Evolutionary conservation across 2,797 vertebrate genomes (phyloP), one percentile per base, ranked within the genome.

Genomic region (Phrynocephalus guinanensis): DNA sequence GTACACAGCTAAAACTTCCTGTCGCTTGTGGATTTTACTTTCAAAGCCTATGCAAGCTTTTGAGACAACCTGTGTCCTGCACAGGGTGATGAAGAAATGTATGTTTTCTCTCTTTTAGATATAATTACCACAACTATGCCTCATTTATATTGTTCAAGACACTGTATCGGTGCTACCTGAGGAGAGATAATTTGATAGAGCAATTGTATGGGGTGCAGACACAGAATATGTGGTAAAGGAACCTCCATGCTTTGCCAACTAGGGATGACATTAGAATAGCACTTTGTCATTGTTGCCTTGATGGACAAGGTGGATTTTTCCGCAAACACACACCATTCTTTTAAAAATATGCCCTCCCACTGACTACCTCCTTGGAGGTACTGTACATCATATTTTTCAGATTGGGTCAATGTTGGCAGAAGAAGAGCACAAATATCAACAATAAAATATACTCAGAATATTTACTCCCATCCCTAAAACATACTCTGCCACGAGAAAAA

Each of bases 1-100:
- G 72, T 15, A 85, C 71, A 89, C 1, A 89, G 79, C 10, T 83
- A 86, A 89, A 82, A 22, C 48, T 79, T 60, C 66, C 28, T 2
- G 15, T 88, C 89, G 87, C 50, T 68, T 26, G 38, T 20, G 79
- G 72, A 85, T 91, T 91, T 82, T 88, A 48, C 22, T 68, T 91
- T 83, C 91, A 72, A 13, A 20, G 80, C 30, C 89, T 20, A 68
- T 20, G 26, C 50, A 90, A 88, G 83, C 0, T 44, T 87, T 48
- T 81, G 82, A 89, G 15, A 10, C 56, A 85, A 78, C 86, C 63
- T 75, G 66, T 60, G 26, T 81, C 81, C 22, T 70, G 24, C 33
- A 89, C 44, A 66, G 87, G 30, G 28, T 88, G 91, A 11, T 76
- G 10, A 86, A 50, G 52, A 20, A 60, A 60, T 73, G 24, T 79